phyloP scores from a whole-genome alignment of 2,113 vertebrate genomes.

The Aldabrachelys gigantea region DNA sequence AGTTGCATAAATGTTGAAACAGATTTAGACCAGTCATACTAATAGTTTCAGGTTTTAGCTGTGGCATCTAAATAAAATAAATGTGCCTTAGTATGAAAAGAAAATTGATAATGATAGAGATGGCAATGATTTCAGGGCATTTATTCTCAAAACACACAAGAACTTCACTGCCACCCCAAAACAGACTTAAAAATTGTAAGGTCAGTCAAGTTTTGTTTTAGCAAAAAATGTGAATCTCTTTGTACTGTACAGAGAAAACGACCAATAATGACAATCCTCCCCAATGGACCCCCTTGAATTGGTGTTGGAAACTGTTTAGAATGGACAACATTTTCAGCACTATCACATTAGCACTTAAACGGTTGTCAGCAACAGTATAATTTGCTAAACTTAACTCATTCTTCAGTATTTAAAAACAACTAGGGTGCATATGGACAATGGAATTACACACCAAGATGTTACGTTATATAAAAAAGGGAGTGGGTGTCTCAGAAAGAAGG shows the following conservation, averaged over 20 bases:
- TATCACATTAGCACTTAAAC: not conserved
- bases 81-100: slow-evolving; percentile 32
- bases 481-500: not conserved
- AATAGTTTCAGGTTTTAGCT: slow-evolving; percentile 97
- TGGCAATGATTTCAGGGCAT: not conserved
- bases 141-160: not conserved
- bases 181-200: rapidly evolving
- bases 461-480: not conserved
- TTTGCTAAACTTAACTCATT: rapidly evolving
- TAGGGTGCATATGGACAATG: not conserved
- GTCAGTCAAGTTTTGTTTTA: not conserved
- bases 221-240: not conserved
- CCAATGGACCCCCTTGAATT: not conserved
- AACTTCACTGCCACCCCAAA: not conserved
- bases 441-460: not conserved
- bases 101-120: not conserved
- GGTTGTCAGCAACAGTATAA: not conserved
- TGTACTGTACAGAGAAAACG: not conserved
- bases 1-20: slow-evolving; percentile 97
- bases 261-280: not conserved
- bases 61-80: slow-evolving; percentile 89
- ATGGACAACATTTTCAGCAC: not conserved
- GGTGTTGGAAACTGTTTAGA: not conserved
- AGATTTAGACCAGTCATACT: slow-evolving; percentile 99
- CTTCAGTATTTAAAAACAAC: not conserved